Evolutionary conservation across 2,888 invertebrate species (phyloP).

Genomic region (Drosophila nigritarsus): DNA sequence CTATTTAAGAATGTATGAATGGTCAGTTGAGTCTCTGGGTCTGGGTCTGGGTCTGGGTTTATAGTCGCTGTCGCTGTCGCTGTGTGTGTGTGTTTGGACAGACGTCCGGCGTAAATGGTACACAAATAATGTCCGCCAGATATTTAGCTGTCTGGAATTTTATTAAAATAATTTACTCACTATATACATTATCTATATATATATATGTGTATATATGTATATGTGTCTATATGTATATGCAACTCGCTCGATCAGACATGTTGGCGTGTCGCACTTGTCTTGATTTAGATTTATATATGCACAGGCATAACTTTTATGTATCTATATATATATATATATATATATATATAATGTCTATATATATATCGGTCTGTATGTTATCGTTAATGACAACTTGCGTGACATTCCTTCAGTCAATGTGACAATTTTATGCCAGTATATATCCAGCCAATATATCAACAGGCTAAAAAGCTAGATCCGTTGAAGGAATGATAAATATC

Average conservation of each 20-base stretch:
- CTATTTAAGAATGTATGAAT: conserved; percentile 1
- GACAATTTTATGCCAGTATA: conserved; percentile 51
- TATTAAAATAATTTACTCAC: conserved; percentile 64
- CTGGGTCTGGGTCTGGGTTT: background rate
- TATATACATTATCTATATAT: background rate
- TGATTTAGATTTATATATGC: conserved; percentile 54
- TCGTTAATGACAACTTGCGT: conserved; percentile 60
- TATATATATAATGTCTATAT: background rate
- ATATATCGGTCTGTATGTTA: conserved; percentile 14
- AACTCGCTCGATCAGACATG: conserved; percentile 4
- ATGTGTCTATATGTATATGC: background rate
- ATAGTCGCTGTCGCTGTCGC: conserved; percentile 7
- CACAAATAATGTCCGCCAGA: conserved; percentile 33
- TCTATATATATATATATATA: conserved; percentile 1
- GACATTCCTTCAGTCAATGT: conserved; percentile 66
- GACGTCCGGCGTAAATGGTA: conserved; percentile 24
- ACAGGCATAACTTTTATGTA: background rate
- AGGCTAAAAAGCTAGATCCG: background rate
- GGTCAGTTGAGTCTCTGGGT: background rate
- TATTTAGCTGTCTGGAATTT: conserved; percentile 70
- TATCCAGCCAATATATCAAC: conserved; percentile 8
- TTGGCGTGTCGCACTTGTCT: conserved; percentile 15
- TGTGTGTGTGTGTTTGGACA: conserved; percentile 26
- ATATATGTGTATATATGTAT: background rate
- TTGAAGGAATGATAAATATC: conserved; percentile 13